Conservation (phyloP, 2,888 invertebrate genomes). For the Leistus spinibarbis region DNA sequence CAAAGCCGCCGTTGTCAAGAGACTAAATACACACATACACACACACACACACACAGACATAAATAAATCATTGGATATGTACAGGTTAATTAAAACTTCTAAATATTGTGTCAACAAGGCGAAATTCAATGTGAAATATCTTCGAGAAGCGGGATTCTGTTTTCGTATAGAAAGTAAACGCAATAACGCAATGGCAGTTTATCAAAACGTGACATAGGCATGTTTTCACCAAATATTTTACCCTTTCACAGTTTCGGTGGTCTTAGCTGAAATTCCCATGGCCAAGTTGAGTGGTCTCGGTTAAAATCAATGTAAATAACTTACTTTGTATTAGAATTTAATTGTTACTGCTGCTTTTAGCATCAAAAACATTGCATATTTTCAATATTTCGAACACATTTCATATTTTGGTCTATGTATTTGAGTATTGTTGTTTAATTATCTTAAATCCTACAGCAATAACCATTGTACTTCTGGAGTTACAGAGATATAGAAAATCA, state of each 20-base stretch:
- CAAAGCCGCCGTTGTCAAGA: too few relatives aligned
- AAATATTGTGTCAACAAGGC: too few relatives aligned
- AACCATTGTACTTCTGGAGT: too few relatives aligned
- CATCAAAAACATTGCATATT: not conserved
- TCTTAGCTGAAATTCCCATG: constrained; percentile 23
- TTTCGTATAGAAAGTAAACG: not conserved
- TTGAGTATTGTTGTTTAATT: not conserved
- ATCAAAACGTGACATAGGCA: not conserved
- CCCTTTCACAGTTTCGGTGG: constrained; percentile 30
- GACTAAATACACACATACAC: too few relatives aligned
- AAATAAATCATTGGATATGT: too few relatives aligned
- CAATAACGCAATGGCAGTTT: too few relatives aligned
- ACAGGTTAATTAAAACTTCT: too few relatives aligned
- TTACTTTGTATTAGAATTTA: constrained; percentile 26
- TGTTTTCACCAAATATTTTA: constrained; percentile 17
- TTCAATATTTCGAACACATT: not conserved
- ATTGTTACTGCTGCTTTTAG: constrained; percentile 1
- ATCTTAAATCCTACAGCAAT: too few relatives aligned
- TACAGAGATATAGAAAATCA: too few relatives aligned
- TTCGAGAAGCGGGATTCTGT: not conserved
- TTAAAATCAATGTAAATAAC: constrained; percentile 36
- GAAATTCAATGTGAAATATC: too few relatives aligned
- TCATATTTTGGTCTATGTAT: not conserved
- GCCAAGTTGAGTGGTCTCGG: not conserved
- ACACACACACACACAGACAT: too few relatives aligned